Evolutionary conservation across 2,888 invertebrate genomes (phyloP), one percentile per base, ranked within the genome.

Genomic region (Noctua janthina): DNA sequence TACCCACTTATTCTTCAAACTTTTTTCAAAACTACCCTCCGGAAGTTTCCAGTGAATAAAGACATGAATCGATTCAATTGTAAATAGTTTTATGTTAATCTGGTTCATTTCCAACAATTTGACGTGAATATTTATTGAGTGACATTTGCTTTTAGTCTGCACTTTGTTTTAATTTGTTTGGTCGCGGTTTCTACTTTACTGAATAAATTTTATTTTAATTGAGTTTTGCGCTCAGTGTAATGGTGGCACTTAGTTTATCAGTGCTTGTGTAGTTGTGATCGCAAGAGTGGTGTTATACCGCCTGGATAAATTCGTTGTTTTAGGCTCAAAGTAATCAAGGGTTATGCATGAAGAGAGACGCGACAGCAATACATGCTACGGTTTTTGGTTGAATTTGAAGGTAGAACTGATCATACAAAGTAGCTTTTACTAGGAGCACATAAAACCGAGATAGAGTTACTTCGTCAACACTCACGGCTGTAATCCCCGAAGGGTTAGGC

Each of bases 121-220:
- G 74, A 79, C 71, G 80, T 56, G 29, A 54, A 69, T 75, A 62
- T 79, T 84, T 49, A 39, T 71, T 59, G 56, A 75, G n/a, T 56
- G 46, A 71, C 67, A 59, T 74, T 79, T 64, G 84, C 80, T 83
- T 84, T 83, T 72, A 75, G 84, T 51, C 43, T 56, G 79, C 79
- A 79, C 79, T 83, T 83, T 74, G 70, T 83, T 82, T 83, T 54
- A 70, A 82, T 70, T 74, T 74, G 51, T 74, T 72, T 64, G 54
- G 64, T 59, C 20, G 56, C 56, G 70, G 76, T 82, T 82, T 76
- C 29, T 81, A 71, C 59, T 81, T 70, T 70, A 76, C 49, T 76
- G 66, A 67, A 81, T 82, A 77, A 82, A 81, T 76, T 82, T 56
- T 54, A 71, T 82, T 82, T 71, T 46, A 59, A 82, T 76, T 76